A percentile compares a stretch with the other conserved stretches of the same genome.
These are phyloP conservation scores for Fragum fragum DNA, from an alignment of 2,888 invertebrate genomes.

Conservation along the genomic window DNA sequence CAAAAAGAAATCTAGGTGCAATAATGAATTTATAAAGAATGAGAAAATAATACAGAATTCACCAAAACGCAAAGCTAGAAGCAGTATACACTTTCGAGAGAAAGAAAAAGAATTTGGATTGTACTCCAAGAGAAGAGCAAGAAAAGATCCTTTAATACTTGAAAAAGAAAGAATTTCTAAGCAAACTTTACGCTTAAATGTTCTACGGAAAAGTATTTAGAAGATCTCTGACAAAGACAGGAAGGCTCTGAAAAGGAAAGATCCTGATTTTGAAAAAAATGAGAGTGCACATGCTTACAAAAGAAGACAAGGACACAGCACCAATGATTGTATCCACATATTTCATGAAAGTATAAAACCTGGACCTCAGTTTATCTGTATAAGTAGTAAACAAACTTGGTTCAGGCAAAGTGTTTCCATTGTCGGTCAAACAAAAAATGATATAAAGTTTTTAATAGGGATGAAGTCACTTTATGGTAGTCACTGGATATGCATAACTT, in stretches of 20 bases:
- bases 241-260: slow-evolving; percentile 16
- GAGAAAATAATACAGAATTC: background rate
- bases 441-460: slow-evolving; percentile 14
- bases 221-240: slow-evolving; percentile 5
- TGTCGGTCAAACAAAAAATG: background rate
- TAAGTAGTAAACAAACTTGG: slow-evolving; percentile 29
- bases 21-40: slow-evolving; percentile 11
- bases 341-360: slow-evolving; percentile 22
- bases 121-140: too few species aligned
- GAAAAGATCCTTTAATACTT: slow-evolving; percentile 3
- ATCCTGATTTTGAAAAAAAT: slow-evolving; percentile 1
- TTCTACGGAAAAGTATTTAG: background rate
- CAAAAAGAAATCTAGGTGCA: slow-evolving; percentile 30
- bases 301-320: slow-evolving; percentile 11
- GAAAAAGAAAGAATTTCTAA: slow-evolving; percentile 14
- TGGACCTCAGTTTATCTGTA: slow-evolving; percentile 27
- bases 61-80: slow-evolving; percentile 14
- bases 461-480: slow-evolving; percentile 10
- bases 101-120: too few species aligned
- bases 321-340: slow-evolving; percentile 1
- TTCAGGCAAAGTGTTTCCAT: slow-evolving; percentile 19
- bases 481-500: slow-evolving; percentile 31
- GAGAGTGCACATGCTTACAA: slow-evolving; percentile 11
- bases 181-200: slow-evolving; percentile 4
- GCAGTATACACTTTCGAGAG: background rate